Base-by-base conservation (phyloP, 2,888 invertebrate species). In the Itoplectis maculator region DNA sequence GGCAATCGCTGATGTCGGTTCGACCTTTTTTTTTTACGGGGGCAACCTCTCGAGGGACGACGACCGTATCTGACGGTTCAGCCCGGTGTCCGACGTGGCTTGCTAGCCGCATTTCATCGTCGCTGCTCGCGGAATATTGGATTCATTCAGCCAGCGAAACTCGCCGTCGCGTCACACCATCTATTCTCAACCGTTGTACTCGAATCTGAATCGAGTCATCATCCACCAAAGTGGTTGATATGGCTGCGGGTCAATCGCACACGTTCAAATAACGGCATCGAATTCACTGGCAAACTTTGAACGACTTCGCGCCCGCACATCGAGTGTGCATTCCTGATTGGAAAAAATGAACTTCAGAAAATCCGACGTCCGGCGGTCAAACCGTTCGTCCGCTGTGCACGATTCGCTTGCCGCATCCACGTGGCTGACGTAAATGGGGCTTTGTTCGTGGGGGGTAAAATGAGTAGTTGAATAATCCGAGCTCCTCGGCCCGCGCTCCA, bases 401-500 rank as follows among this genome's bases (percentile, higher is more conserved):
- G 18, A 9, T 42, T 51, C 15, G 18, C 49, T 29, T 29, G 40
- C 51, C 40, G 23, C 42, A 13, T 54, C 47, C 6, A 49, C 47
- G 29, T 37, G 42, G 45, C 13, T 74, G 73, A 81, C 81, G 54
- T 77, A 63, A 73, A 73, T 68, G 54, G 73, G 69, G 47, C 72
- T 73, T 81, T 78, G 81, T 81, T 63, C 37, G n/a, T n/a, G n/a
- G n/a, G n/a, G 77, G 37, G 63, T 51, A 69, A 77, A 56, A 42
- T 37, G 54, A 69, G 49, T 74, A 20, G 63, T 73, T 68, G 69
- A 61, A 78, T 81, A 63, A 69, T 68, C 69, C 77, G 45, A 65
- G 61, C 61, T 77, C 70, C 65, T 66, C 49, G 20, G 72, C 63
- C 76, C 70, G 45, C 70, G 45, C 70, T 45, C 15, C 15, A 42